Evolutionary conservation across 37 sponge, comb jelly and placozoan genomes (phyloP), one percentile per base, ranked within the genome.

Genomic region (Mnemiopsis leidyi): DNA sequence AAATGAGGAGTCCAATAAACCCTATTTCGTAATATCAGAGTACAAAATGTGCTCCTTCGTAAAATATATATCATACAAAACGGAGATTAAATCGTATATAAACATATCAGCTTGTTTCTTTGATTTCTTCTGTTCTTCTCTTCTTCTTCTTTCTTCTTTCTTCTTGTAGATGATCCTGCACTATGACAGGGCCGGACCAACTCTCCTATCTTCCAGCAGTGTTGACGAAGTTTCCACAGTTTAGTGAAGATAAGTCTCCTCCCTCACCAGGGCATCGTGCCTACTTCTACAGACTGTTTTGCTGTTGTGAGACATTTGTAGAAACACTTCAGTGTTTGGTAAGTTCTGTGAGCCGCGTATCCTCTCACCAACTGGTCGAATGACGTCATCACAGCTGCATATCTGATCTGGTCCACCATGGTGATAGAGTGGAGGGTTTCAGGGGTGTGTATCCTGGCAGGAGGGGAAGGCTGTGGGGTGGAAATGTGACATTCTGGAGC

Each of bases 291-390:
- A 7, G 82, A 79, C 34, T 28, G 33, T 33, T 79, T 79, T 7
- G 82, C 82, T 13, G 82, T 79, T 16, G 36, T 79, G 21, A 79
- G 82, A 36, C 82, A 79, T 36, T 79, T 79, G 82, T 79, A 79
- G 82, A 79, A 79, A 36, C 82, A 34, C 82, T 35, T 32, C 7
- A 79, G 82, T 13, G 82, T 32, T 21, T 79, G 82, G 82, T 79
- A 79, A 3, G 82, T 79, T 23, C 36, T 23, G 82, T 79, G 37
- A 35, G 82, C 82, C 21, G 1, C 7, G 36, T 32, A 32, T 7
- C 82, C 82, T 30, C 32, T 34, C 21, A 79, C 82, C 36, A 79
- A 20, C 23, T 36, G 36, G 82, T 79, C 38, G 37, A 79, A 79
- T 23, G 82, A 79, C 20, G 82, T 30, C 20, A 35, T 13, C 20